Percentiles rank a stretch among this genome's conserved stretches.
Conservation (phyloP, 2,888 invertebrate genomes). For the Hirtodrosophila histrioides region DNA sequence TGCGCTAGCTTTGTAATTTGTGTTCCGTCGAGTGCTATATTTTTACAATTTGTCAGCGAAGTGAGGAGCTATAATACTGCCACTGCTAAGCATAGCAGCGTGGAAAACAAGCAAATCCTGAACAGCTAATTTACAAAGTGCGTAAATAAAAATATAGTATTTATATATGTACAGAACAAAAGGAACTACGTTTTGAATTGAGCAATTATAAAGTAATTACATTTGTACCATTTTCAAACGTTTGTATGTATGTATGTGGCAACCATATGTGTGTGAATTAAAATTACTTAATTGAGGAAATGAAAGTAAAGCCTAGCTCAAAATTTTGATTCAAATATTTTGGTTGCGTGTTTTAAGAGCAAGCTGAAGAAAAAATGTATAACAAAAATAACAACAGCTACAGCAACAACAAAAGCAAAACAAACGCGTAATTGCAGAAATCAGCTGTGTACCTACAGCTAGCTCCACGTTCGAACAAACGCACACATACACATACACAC, state of each 20-base stretch:
- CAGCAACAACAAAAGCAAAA: conserved; percentile 69
- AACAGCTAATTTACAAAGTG: conserved; percentile 58
- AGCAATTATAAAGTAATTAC: conserved; percentile 36
- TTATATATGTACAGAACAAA: not conserved
- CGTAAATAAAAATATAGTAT: conserved; percentile 33
- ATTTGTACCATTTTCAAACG: not conserved
- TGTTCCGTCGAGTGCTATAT: conserved; percentile 56
- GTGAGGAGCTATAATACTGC: conserved; percentile 42
- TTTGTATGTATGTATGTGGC: conserved; percentile 3
- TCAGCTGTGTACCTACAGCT: conserved; percentile 83
- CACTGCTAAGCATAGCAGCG: conserved; percentile 37
- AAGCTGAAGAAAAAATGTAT: conserved; percentile 65
- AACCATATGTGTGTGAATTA: conserved; percentile 23
- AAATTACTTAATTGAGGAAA: conserved; percentile 60
- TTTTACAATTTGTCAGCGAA: conserved; percentile 49
- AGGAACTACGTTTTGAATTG: conserved; percentile 13
- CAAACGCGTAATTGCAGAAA: conserved; percentile 82
- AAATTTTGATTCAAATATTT: conserved; percentile 45
- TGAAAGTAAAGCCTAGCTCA: conserved; percentile 46
- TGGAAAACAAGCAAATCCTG: conserved; percentile 43
- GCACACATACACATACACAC: conserved; percentile 46
- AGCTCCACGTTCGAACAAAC: conserved; percentile 52
- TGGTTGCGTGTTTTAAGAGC: conserved; percentile 61
- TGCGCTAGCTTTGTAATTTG: conserved; percentile 46
- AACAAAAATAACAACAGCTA: conserved; percentile 53